Conservation (phyloP, 2,113 vertebrate genomes). For the Lanius collurio region DNA sequence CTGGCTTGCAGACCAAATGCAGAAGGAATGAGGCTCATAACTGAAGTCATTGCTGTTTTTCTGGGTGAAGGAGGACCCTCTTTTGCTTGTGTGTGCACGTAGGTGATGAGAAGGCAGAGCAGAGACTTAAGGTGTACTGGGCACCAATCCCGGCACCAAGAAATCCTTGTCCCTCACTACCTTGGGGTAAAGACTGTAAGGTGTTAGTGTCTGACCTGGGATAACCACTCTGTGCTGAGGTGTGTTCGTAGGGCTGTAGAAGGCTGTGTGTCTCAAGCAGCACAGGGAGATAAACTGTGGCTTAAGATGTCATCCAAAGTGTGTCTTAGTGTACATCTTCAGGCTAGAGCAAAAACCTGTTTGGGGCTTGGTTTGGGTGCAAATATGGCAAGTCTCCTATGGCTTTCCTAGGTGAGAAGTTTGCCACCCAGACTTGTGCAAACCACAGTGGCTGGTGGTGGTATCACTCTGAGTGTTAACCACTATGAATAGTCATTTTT, state of each 20-base stretch:
- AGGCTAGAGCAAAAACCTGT: not conserved
- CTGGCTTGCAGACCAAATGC: not conserved
- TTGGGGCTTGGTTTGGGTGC: not conserved
- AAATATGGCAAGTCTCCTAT: not conserved
- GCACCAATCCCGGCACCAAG: not conserved
- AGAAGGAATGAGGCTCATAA: not conserved
- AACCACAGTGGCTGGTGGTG: not conserved
- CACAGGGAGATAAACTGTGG: not conserved
- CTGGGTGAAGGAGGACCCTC: not conserved
- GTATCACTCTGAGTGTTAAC: not conserved
- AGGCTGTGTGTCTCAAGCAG: not conserved
- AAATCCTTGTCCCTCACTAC: not conserved
- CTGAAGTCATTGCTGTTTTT: not conserved
- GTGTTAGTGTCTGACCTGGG: not conserved
- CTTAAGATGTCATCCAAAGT: not conserved
- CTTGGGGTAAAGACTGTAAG: not conserved
- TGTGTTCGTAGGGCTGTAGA: accelerated
- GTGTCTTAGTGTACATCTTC: not conserved
- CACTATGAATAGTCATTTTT: not conserved
- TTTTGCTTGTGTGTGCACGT: accelerated
- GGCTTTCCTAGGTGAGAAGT: not conserved
- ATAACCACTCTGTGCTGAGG: not conserved
- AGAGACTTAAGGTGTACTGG: not conserved
- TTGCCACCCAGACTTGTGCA: not conserved
- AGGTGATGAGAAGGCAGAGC: not conserved